Conservation (phyloP, 1,140 invertebrate genomes). For the Nasonia longicornis region DNA sequence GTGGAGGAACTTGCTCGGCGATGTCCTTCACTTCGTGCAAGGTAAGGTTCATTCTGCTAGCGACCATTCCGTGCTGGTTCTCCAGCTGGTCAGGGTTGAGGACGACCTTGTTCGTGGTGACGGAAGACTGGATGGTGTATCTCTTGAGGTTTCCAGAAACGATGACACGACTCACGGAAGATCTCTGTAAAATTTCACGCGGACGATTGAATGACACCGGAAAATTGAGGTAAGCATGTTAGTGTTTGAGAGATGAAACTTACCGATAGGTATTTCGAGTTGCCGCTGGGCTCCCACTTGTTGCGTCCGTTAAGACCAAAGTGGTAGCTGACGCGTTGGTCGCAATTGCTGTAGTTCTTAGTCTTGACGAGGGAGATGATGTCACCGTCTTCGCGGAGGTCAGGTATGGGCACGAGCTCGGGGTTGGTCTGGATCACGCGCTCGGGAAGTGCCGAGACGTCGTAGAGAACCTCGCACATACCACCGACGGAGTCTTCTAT, state of each 20-base stretch:
- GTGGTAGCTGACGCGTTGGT: conserved; percentile 72
- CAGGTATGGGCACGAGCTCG: conserved; percentile 69
- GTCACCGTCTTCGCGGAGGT: conserved; percentile 64
- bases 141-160: conserved; percentile 69
- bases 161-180: conserved; percentile 70
- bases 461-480: conserved; percentile 76
- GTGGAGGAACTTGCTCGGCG: conserved; percentile 17
- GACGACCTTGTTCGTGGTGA: conserved; percentile 72
- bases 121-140: conserved; percentile 74
- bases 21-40: conserved; percentile 58
- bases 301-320: conserved; percentile 71
- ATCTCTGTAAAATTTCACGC: conserved; percentile 59
- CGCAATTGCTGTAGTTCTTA: conserved; percentile 75
- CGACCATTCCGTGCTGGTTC: conserved; percentile 72
- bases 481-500: conserved; percentile 80
- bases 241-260: conserved; percentile 46
- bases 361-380: conserved; percentile 75
- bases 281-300: conserved; percentile 70
- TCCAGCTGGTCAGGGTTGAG: conserved; percentile 69
- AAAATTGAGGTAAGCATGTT: not conserved
- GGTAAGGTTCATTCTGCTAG: conserved; percentile 72
- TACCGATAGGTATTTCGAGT: conserved; percentile 72
- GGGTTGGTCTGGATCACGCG: conserved; percentile 66
- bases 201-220: not conserved
- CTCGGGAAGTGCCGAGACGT: conserved; percentile 72